Conservation (phyloP, 64 coral and sea anemone species). For the Anthopleura sola region DNA sequence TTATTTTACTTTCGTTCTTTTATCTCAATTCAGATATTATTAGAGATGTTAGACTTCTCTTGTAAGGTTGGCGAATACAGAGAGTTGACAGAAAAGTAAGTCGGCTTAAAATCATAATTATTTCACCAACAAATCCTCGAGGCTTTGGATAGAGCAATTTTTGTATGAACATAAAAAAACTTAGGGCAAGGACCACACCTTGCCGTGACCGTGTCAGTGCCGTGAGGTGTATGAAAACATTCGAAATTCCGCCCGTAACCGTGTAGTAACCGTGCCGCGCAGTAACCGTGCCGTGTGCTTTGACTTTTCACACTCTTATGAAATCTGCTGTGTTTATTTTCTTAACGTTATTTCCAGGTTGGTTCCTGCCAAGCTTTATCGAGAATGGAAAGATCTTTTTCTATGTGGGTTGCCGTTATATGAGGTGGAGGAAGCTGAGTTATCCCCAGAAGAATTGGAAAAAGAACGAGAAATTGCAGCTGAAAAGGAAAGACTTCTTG, state of each 20-base stretch:
- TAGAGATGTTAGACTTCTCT: slow-evolving; percentile 85
- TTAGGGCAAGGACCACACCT: too few relatives aligned
- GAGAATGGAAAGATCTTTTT: slow-evolving; percentile 88
- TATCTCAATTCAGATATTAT: slow-evolving; percentile 54
- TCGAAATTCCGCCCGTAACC: too few relatives aligned
- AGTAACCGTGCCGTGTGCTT: too few relatives aligned
- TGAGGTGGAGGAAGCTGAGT: slow-evolving; percentile 39
- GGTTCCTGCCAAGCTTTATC: slow-evolving; percentile 89
- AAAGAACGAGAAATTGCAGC: slow-evolving; percentile 76
- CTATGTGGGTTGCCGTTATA: slow-evolving; percentile 70
- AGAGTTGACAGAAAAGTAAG: slow-evolving; percentile 96
- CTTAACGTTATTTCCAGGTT: slow-evolving; percentile 29
- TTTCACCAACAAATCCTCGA: background rate
- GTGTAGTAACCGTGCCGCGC: too few relatives aligned
- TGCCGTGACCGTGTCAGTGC: too few relatives aligned
- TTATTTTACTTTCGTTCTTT: background rate
- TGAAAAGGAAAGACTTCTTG: slow-evolving; percentile 76
- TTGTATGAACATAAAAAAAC: too few relatives aligned
- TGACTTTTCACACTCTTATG: too few relatives aligned
- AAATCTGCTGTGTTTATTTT: background rate
- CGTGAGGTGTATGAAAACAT: too few relatives aligned
- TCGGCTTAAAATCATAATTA: background rate
- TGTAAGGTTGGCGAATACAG: slow-evolving; percentile 96
- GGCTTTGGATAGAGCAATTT: too few relatives aligned
- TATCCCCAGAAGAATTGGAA: slow-evolving; percentile 29